Evolutionary conservation across 53 echinoderm and acorn worm species (phyloP), one percentile per base, ranked within the genome.

Genomic region (Astropecten irregularis): DNA sequence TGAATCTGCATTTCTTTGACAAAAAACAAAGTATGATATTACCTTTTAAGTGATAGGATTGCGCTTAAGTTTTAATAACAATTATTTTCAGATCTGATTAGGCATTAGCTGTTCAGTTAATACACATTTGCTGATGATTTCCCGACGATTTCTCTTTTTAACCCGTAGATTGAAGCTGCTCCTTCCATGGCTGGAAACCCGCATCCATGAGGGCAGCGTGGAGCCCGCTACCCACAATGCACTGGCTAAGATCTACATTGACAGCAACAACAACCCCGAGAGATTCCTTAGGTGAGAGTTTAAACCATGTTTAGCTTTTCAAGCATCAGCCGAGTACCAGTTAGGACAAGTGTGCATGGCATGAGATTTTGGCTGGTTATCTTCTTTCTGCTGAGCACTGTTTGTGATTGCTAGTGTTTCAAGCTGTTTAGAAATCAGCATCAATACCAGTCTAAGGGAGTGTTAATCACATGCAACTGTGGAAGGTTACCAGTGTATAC

Each of bases 191-290:
- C 67, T 99, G 73, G 99, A 99, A 59, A 94, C 99, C 15, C 85
- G 99, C 32, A 99, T 99, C 82, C 99, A 99, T 33, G 99, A 99
- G 32, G 99, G 99, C 59, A 88, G 90, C 68, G 92, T 87, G 27
- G 99, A 99, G 42, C 99, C 99, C 3, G 99, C 99, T 40, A 99
- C 99, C 54, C 99, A 99, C 84, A 99, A 99, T 53, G 99, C 99
- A 49, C 88, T 99, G 84, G 99, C 99, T 56, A 99, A 99, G 94
- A 99, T 99, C 88, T 99, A 99, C 77, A 99, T 99, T n/a, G 99
- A 99, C 85, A 95, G 94, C 88, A 99, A 99, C 90, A 99, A 99
- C 85, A 99, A 99, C 79, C 99, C 99, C 9, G 99, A 99, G 81
- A 73, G 99, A 77, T 99, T 99, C 84, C 84, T 99, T 35, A 85